Percentiles rank a stretch among this genome's conserved stretches.
These are phyloP conservation scores for Ciconia boyciana DNA, from an alignment of 2,113 vertebrate genomes.

Conservation along the genomic window DNA sequence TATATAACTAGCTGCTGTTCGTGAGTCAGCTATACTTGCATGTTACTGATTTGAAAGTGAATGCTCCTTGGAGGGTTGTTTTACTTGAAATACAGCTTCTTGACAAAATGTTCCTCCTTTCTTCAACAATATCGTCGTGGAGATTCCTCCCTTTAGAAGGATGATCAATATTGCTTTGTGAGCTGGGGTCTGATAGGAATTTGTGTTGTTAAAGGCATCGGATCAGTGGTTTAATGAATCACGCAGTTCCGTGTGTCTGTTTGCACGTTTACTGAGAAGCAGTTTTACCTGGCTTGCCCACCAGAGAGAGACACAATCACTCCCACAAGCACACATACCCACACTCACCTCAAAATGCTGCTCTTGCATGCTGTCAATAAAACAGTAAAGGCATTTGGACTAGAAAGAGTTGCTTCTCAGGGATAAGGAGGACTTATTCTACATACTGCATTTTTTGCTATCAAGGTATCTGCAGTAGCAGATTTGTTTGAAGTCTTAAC, in stretches of 20 bases:
- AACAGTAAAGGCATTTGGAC: background rate
- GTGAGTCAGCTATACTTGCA: slow-evolving; percentile 23
- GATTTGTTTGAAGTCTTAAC: background rate
- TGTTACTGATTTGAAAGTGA: slow-evolving; percentile 31
- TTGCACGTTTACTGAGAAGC: background rate
- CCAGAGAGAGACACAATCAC: slow-evolving; percentile 15
- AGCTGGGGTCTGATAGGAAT: background rate
- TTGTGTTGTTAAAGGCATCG: background rate
- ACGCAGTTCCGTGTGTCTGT: background rate
- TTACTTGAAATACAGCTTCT: slow-evolving; percentile 21
- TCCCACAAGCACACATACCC: background rate
- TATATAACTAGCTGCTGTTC: slow-evolving; percentile 51
- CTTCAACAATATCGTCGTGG: background rate
- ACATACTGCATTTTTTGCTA: background rate
- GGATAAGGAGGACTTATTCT: background rate
- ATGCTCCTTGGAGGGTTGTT: slow-evolving; percentile 36
- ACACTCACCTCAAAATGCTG: background rate
- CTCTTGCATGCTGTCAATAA: background rate
- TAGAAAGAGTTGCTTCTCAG: background rate
- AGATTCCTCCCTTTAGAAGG: background rate
- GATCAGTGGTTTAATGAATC: background rate
- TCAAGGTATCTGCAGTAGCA: background rate
- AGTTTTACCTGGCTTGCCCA: slow-evolving; percentile 36
- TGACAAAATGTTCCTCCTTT: background rate
- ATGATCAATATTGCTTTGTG: slow-evolving; percentile 13